Evolutionary conservation across 2,888 invertebrate genomes (phyloP).

Genomic region (Pelosia muscerda): DNA sequence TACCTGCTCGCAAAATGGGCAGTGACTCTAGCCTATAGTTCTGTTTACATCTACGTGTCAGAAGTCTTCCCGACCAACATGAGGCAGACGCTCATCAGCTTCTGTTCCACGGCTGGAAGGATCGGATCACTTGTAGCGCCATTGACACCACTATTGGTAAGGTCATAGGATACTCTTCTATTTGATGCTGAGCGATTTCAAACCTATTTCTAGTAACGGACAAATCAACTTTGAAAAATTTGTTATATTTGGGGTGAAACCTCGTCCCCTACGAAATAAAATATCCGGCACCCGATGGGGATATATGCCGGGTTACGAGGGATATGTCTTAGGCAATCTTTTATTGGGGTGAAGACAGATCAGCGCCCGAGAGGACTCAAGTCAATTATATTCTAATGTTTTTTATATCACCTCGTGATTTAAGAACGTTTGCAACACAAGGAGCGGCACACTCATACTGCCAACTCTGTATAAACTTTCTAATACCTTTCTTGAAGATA

Average conservation of each 20-base stretch:
- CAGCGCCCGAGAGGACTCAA: too few relatives aligned
- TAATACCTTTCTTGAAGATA: too few relatives aligned
- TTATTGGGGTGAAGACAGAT: too few relatives aligned
- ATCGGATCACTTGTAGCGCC: conserved; percentile 90
- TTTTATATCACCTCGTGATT: too few relatives aligned
- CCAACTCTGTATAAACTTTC: too few relatives aligned
- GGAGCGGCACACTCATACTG: too few relatives aligned
- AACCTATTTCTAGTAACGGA: not conserved
- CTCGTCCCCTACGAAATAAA: too few relatives aligned
- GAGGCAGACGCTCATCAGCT: conserved; percentile 89
- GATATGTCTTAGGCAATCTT: too few relatives aligned
- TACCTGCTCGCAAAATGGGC: conserved; percentile 89
- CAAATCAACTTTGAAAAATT: not conserved
- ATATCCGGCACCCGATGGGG: too few relatives aligned
- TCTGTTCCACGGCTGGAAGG: conserved; percentile 89
- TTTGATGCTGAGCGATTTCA: not conserved
- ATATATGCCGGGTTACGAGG: too few relatives aligned
- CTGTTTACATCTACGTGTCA: conserved; percentile 89
- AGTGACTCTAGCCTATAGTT: conserved; percentile 89
- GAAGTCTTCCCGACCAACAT: conserved; percentile 90
- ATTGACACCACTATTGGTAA: conserved; percentile 89
- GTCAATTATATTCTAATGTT: too few relatives aligned
- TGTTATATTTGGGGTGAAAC: not conserved
- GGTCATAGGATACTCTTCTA: conserved; percentile 32
- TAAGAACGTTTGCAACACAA: too few relatives aligned